Conservation (phyloP, 1,140 invertebrate genomes). For the Medauroidea extradentata region DNA sequence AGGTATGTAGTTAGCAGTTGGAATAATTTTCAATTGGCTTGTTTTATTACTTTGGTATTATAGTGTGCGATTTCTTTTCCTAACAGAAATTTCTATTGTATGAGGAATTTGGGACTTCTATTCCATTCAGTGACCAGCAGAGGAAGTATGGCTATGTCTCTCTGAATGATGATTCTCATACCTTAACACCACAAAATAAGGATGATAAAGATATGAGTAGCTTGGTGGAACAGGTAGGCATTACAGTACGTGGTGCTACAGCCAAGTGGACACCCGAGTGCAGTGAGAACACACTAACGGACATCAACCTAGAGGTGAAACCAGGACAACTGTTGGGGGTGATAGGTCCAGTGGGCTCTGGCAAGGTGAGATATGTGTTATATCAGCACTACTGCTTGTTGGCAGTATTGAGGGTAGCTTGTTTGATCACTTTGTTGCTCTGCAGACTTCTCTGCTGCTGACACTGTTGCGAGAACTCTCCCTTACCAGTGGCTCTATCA, state of each 20-base stretch:
- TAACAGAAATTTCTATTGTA: constrained; percentile 54
- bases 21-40: too few species aligned
- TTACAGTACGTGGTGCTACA: constrained; percentile 47
- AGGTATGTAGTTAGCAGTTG: constrained; percentile 38
- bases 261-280: constrained; percentile 54
- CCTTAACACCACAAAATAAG: background rate
- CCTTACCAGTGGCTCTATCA: constrained; percentile 57
- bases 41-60: too few species aligned
- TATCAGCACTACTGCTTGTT: background rate
- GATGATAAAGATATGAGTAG: background rate
- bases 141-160: too few species aligned
- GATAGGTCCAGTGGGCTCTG: constrained; percentile 61
- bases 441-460: constrained; percentile 68
- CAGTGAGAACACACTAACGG: constrained; percentile 26
- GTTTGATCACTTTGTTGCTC: background rate
- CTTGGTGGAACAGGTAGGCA: constrained; percentile 28
- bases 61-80: too few species aligned
- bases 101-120: constrained; percentile 44
- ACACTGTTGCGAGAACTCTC: constrained; percentile 76
- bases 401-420: background rate
- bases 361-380: constrained; percentile 40
- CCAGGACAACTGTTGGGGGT: constrained; percentile 53
- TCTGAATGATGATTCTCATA: too few species aligned
- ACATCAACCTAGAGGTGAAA: constrained; percentile 36
- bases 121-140: too few species aligned